These are phyloP conservation scores for Poeciliopsis turrubarensis DNA, from an alignment of 2,113 vertebrate species.

Conservation along the genomic window DNA sequence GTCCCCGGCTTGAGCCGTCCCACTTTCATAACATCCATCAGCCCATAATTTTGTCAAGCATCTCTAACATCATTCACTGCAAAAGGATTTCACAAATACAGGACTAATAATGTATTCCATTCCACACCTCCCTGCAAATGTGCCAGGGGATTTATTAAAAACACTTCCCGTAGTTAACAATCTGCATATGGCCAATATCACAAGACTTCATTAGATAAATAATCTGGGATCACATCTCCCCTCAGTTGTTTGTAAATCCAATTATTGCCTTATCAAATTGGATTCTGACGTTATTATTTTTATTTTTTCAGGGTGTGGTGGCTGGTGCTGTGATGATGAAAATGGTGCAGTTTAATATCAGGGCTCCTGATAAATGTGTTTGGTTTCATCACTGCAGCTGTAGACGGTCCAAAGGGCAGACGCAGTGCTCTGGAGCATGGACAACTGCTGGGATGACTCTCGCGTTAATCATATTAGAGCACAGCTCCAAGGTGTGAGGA, in stretches of 20 bases:
- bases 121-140: conserved; percentile 53
- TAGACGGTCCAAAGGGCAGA: conserved; percentile 73
- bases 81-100: conserved; percentile 38
- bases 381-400: conserved; percentile 72
- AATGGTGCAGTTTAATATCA: conserved; percentile 76
- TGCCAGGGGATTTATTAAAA: conserved; percentile 61
- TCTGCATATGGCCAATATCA: conserved; percentile 76
- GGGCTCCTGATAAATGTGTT: conserved; percentile 76
- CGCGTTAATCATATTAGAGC: conserved; percentile 75
- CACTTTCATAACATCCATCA: conserved; percentile 68
- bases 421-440: conserved; percentile 59
- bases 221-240: conserved; percentile 75
- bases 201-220: conserved; percentile 77
- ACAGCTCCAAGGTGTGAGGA: conserved; percentile 69
- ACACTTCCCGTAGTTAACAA: conserved; percentile 69
- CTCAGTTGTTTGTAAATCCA: conserved; percentile 78
- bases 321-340: conserved; percentile 68
- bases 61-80: conserved; percentile 43
- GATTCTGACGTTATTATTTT: conserved; percentile 73
- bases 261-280: conserved; percentile 81
- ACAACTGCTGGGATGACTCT: conserved; percentile 68
- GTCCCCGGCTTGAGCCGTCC: conserved; percentile 38
- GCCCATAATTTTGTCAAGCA: conserved; percentile 70
- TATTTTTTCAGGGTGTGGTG: conserved; percentile 67
- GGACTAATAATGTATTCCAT: conserved; percentile 65